These are phyloP conservation scores for Pseudorhombus dupliciocellatus DNA, from an alignment of 2,113 vertebrate genomes.

Conservation along the genomic window DNA sequence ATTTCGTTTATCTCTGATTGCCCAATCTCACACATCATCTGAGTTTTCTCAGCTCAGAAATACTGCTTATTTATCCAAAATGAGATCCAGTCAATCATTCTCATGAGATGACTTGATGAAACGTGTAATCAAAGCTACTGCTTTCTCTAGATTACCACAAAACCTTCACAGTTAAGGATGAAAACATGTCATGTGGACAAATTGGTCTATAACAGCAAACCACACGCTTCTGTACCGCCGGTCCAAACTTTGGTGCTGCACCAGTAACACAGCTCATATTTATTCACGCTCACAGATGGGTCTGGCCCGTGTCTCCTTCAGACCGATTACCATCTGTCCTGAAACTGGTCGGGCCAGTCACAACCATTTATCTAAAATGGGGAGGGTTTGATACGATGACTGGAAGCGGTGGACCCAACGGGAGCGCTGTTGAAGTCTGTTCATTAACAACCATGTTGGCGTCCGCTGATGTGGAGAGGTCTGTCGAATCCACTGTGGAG, in stretches of 20 bases:
- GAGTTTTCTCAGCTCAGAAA: neutral
- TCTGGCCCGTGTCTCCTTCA: neutral
- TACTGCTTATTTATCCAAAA: neutral
- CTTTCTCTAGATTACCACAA: neutral
- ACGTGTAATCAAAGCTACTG: neutral
- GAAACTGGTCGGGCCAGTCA: neutral
- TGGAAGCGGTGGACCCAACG: neutral
- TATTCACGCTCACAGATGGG: conserved; percentile 3
- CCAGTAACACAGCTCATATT: neutral
- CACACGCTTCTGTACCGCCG: neutral
- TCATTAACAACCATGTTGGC: neutral
- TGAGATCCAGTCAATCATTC: neutral
- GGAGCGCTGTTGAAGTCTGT: neutral
- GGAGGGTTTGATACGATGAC: neutral
- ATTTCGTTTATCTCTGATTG: neutral
- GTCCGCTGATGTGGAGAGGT: neutral
- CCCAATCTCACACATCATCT: neutral
- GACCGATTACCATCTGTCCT: neutral
- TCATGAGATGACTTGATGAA: neutral
- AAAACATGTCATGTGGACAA: neutral
- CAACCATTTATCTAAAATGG: neutral
- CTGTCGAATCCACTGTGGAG: neutral
- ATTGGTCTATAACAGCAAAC: neutral
- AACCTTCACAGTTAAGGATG: neutral
- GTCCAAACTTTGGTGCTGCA: neutral